Conservation (phyloP, 1,140 invertebrate genomes). For the Reticulitermes speratus region DNA sequence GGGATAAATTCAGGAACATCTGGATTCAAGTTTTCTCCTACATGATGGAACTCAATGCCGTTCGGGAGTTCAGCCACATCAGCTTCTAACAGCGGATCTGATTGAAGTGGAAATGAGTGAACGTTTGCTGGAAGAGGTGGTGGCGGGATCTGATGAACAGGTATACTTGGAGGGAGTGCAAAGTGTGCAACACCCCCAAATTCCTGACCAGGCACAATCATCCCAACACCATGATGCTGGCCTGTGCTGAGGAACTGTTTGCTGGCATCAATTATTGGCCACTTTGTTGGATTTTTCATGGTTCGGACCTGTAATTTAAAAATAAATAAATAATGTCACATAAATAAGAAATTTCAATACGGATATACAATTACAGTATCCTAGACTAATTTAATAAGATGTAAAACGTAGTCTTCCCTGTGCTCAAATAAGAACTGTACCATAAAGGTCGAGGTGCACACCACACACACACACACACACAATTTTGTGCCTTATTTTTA, state of each 20-base stretch:
- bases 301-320: slow-evolving; percentile 68
- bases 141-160: not conserved
- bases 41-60: slow-evolving; percentile 32
- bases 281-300: slow-evolving; percentile 74
- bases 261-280: slow-evolving; percentile 72
- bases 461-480: no score
- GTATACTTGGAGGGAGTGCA: not conserved
- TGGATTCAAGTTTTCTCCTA: slow-evolving; percentile 68
- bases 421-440: no score
- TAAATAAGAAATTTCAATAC: not conserved
- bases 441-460: no score
- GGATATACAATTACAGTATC: not conserved
- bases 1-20: slow-evolving; percentile 86
- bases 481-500: no score
- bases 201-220: not conserved
- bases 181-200: not conserved
- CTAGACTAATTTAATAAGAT: no score
- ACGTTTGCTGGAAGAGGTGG: slow-evolving; percentile 35
- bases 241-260: not conserved
- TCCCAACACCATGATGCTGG: not conserved
- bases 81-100: slow-evolving; percentile 36
- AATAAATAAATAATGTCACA: slow-evolving; percentile 16
- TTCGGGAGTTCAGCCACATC: not conserved
- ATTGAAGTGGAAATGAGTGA: slow-evolving; percentile 34
- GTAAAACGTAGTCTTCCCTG: no score